Percentiles rank a stretch among this genome's conserved stretches.
Conservation (phyloP, 2,113 vertebrate genomes). For the Empidonax traillii region DNA sequence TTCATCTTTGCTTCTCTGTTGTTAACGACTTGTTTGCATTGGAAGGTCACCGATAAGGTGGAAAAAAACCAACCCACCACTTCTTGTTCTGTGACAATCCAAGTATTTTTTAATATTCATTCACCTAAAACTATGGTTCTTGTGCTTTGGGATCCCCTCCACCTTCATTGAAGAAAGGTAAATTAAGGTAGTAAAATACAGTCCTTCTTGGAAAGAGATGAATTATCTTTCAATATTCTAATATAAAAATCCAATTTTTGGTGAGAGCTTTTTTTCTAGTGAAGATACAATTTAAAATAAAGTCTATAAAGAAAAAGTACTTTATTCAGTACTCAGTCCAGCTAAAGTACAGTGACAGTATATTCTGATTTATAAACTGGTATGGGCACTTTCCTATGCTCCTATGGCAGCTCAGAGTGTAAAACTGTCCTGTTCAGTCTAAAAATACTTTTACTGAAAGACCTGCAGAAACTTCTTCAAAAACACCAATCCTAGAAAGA, state of each 20-base stretch:
- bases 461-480: background rate
- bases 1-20: background rate
- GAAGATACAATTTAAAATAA: background rate
- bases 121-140: background rate
- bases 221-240: background rate
- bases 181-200: background rate
- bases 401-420: background rate
- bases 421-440: background rate
- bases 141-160: background rate
- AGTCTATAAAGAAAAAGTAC: background rate
- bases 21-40: background rate
- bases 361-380: background rate
- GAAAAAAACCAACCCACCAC: accelerated
- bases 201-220: background rate
- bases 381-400: background rate
- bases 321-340: background rate
- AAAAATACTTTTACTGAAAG: background rate
- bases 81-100: background rate
- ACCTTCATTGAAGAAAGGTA: background rate
- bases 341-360: background rate
- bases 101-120: background rate
- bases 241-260: background rate
- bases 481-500: background rate
- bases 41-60: background rate
- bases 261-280: background rate